Evolutionary conservation across 2,888 invertebrate genomes (phyloP).

Genomic region (Xestia rhomboidea): DNA sequence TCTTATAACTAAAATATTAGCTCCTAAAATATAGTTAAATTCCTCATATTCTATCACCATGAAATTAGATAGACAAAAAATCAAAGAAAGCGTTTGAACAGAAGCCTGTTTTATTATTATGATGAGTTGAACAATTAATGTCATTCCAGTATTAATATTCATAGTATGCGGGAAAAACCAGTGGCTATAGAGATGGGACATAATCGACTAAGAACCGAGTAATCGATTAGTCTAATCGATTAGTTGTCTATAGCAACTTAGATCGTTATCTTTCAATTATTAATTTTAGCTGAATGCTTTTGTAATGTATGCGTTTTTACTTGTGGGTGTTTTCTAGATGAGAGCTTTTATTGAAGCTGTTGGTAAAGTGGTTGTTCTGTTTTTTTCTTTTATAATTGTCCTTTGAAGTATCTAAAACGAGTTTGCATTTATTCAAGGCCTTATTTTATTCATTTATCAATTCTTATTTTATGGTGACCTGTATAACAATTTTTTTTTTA

Average conservation of each 20-base stretch:
- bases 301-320: conserved; percentile 19
- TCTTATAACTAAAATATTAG: conserved; percentile 6
- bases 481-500: too few species aligned
- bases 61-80: conserved; percentile 44
- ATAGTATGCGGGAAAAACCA: conserved; percentile 55
- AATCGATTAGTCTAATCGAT: conserved; percentile 58
- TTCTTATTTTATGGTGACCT: not conserved
- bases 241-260: conserved; percentile 28
- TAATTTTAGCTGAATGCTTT: conserved; percentile 28
- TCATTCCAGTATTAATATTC: conserved; percentile 62
- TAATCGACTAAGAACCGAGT: conserved; percentile 45
- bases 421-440: not conserved
- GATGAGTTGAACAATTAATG: conserved; percentile 71
- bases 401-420: not conserved
- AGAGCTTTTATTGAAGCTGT: conserved; percentile 7
- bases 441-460: not conserved
- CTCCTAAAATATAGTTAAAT: conserved; percentile 19
- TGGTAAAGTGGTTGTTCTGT: not conserved
- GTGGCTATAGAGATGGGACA: conserved; percentile 60
- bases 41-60: conserved; percentile 9
- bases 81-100: conserved; percentile 63
- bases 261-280: conserved; percentile 48
- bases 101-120: conserved; percentile 72
- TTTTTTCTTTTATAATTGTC: not conserved
- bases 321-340: conserved; percentile 1